Evolutionary conservation across 2,888 invertebrate species (phyloP).

Genomic region (Sarcophaga caerulescens): DNA sequence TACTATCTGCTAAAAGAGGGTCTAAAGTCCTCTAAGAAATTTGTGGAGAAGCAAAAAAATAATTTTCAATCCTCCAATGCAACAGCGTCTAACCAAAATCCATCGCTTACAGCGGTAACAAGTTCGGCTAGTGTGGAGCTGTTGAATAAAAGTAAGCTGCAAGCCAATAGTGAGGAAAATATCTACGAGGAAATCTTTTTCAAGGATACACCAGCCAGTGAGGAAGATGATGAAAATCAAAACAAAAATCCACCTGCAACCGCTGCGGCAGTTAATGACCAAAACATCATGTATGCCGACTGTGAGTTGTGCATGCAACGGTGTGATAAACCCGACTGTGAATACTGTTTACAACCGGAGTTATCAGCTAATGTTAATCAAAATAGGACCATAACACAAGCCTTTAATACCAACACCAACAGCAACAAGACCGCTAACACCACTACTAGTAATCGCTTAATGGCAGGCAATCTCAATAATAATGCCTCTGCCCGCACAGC

Average conservation of each 20-base stretch:
- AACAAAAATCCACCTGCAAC: conserved; percentile 32
- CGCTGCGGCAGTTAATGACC: conserved; percentile 35
- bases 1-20: conserved; percentile 81
- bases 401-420: not conserved
- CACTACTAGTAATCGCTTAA: conserved; percentile 40
- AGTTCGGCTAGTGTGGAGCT: conserved; percentile 40
- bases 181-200: conserved; percentile 81
- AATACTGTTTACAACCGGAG: conserved; percentile 75
- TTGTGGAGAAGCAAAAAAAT: conserved; percentile 75
- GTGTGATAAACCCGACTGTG: conserved; percentile 79
- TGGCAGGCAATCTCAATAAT: conserved; percentile 53
- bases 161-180: conserved; percentile 80
- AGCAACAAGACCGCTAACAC: not conserved
- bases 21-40: conserved; percentile 79
- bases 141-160: conserved; percentile 70
- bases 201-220: conserved; percentile 75
- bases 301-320: conserved; percentile 80
- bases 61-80: conserved; percentile 67
- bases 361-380: conserved; percentile 29
- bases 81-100: not conserved
- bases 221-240: conserved; percentile 70
- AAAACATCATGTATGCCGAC: conserved; percentile 74
- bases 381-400: conserved; percentile 5
- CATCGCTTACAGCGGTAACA: not conserved
- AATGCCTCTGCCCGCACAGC: conserved; percentile 46